phyloP scores from a whole-genome alignment of 2,113 vertebrate genomes.

The Phoxinus phoxinus region DNA sequence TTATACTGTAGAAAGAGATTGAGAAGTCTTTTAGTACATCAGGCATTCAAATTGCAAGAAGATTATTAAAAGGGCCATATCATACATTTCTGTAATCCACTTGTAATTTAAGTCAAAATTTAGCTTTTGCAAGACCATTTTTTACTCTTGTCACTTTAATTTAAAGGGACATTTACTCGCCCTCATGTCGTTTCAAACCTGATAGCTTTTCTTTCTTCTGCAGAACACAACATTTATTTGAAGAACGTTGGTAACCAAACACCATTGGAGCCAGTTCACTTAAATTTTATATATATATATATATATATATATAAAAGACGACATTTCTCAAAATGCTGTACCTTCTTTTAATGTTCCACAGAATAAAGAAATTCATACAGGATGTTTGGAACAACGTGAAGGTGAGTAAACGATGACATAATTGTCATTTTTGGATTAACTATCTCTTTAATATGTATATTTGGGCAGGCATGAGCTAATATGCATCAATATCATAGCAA shows the following conservation, averaged over 20 bases:
- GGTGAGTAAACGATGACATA: background rate
- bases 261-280: background rate
- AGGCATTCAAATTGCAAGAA: background rate
- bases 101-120: background rate
- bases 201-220: background rate
- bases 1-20: background rate
- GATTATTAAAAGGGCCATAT: background rate
- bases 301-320: too few species aligned
- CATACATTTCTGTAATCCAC: background rate
- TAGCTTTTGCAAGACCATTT: background rate
- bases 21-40: background rate
- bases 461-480: background rate
- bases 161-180: background rate
- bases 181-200: background rate
- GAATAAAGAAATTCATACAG: background rate
- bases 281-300: too few species aligned
- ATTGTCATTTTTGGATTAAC: background rate
- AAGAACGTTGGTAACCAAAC: background rate
- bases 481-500: background rate
- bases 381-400: background rate
- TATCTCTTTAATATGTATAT: background rate
- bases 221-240: background rate
- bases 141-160: background rate
- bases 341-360: background rate
- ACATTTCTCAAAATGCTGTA: background rate